Percentiles rank a stretch among this genome's conserved stretches.
These are phyloP conservation scores for Petrocephalus zakoni DNA, from an alignment of 2,113 vertebrate species.

Conservation along the genomic window DNA sequence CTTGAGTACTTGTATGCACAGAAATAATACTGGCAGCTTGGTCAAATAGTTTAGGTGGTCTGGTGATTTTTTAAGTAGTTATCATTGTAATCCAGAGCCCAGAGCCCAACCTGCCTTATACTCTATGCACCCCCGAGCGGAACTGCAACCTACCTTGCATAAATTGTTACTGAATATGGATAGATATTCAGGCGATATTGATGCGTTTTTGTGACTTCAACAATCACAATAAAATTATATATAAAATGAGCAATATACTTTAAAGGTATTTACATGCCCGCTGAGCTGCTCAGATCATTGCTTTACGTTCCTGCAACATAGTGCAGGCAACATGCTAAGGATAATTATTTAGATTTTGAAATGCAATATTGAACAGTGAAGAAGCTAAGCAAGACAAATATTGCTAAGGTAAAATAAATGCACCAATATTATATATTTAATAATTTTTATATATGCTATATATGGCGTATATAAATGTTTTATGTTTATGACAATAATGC, in stretches of 20 bases:
- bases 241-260: background rate
- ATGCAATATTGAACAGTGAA: background rate
- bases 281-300: background rate
- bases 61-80: background rate
- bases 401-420: background rate
- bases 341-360: background rate
- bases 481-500: background rate
- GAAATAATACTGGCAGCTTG: background rate
- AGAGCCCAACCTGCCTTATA: background rate
- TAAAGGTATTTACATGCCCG: background rate
- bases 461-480: background rate
- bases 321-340: background rate
- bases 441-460: background rate
- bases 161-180: background rate
- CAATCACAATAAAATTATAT: background rate
- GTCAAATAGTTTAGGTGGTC: background rate
- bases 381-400: background rate
- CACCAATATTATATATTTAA: background rate
- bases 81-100: background rate
- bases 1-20: background rate
- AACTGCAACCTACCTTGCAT: background rate
- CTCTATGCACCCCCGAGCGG: background rate
- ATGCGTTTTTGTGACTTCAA: background rate
- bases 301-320: background rate
- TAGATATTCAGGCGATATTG: background rate